These are phyloP conservation scores for Metopia argyrocephala DNA, from an alignment of 2,888 invertebrate species.

Conservation along the genomic window DNA sequence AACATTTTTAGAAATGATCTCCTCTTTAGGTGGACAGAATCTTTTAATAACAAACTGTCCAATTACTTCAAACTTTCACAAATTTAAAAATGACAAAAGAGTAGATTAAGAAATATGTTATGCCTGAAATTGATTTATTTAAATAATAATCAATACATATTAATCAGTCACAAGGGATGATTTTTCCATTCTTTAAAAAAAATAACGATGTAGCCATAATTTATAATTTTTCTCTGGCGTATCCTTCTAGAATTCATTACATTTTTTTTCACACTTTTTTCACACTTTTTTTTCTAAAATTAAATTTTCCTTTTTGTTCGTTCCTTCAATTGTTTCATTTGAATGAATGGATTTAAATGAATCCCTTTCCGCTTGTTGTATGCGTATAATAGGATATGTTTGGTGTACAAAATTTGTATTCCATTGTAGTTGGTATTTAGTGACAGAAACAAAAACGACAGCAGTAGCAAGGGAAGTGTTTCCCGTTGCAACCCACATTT, in stretches of 20 bases:
- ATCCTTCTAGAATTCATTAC: conserved; percentile 17
- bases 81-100: neutral
- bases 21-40: too few relatives aligned
- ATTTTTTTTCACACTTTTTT: neutral
- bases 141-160: neutral
- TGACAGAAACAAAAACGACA: conserved; percentile 11
- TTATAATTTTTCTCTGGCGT: neutral
- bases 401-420: conserved; percentile 49
- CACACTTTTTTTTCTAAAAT: neutral
- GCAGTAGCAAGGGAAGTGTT: conserved; percentile 61
- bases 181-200: neutral
- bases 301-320: conserved; percentile 33
- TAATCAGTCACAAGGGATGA: conserved; percentile 2
- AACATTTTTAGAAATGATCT: too few relatives aligned
- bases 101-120: neutral
- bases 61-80: too few relatives aligned
- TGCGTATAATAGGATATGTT: neutral
- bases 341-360: conserved; percentile 22
- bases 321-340: conserved; percentile 42
- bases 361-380: conserved; percentile 9
- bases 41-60: too few relatives aligned
- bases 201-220: neutral
- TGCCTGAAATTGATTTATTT: neutral
- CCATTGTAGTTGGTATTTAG: conserved; percentile 32
- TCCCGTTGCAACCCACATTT: conserved; percentile 64